Evolutionary conservation across 2,888 invertebrate species (phyloP), one percentile per base, ranked within the genome.

Genomic region (Itoplectis maculator): DNA sequence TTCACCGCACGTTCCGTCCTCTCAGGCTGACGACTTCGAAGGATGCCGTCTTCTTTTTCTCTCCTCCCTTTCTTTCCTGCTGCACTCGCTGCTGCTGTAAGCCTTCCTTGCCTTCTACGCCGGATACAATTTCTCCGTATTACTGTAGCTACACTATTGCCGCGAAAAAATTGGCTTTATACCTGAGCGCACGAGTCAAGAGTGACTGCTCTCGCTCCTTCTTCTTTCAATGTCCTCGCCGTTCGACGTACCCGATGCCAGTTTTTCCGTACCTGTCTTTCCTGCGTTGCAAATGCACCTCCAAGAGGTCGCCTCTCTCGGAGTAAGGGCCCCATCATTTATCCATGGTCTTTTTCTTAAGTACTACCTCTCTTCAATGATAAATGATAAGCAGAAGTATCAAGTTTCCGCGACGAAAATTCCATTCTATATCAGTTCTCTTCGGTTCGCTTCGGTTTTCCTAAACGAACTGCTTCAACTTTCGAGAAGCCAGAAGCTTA

Each of bases 1-100:
- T 82, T 59, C 79, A 45, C 51, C 18, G 70, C 82, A 82, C 82
- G 82, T 79, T 75, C 72, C 61, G 45, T 76, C 70, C n/a, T n/a
- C 66, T 68, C 75, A 56, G 77, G 54, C 75, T 79, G 76, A 79
- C 82, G 82, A 82, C 79, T 51, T 56, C 42, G 79, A 59, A 79
- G 74, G 78, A 79, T 66, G 75, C 29, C 75, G 49, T 72, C 42
- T 66, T 79, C 72, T 79, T 72, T 45, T 59, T 56, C 47, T 47
- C 9, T 40, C 2, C 5, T 72, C 4, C 4, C 2, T 72, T 37
- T 29, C 45, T 9, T 42, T 35, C 45, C 42, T 42, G 40, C 68
- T 23, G 51, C 35, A 29, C 51, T 61, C 61, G 37, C 37, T n/a
- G n/a, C 13, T 20, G 35, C 42, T 20, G 37, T 73, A 63, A 23